Evolutionary conservation across 2,797 vertebrate genomes (phyloP), one percentile per base, ranked within the genome.

Genomic region (Rachycentron canadum): DNA sequence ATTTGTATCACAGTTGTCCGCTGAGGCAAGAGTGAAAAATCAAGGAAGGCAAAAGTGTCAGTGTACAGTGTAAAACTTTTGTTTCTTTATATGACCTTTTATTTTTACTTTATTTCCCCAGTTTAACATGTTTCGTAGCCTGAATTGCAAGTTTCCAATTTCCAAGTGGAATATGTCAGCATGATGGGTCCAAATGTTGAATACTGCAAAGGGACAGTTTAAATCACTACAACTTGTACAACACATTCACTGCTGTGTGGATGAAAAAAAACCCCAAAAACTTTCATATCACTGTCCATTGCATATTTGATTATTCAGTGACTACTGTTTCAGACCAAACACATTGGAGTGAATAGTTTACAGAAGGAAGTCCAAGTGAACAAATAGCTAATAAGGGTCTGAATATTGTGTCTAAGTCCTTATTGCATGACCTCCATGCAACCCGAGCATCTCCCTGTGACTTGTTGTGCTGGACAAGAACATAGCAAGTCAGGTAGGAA

Each of bases 81-180:
- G 7, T 55, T 55, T 40, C 38, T 3, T 10, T 12, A 13, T 32
- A 32, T n/a, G 32, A 32, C 11, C 38, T 13, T 40, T 40, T 40
- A 13, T 13, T 40, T 40, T 13, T 11, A 13, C 12, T 41, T 41
- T 41, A 4, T 41, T 13, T 50, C 11, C n/a, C 49, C n/a, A 25
- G 23, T 52, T 25, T 52, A 52, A 14, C 49, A 3, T 13, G 49
- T 52, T 52, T 52, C 25, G 5, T 26, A 52, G 12, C 13, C 7
- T 52, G 49, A 25, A 23, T n/a, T 25, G 49, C n/a, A 50, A 40
- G n/a, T 47, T 52, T 65, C 45, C n/a, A 34, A 28, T 64, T 47
- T 65, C 45, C 3, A 19, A 26, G 26, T 61, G 23, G 23, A 52
- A 25, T 34, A 26, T n/a, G 17, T 19, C 11, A 60, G 14, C 25